A percentile compares a stretch with the other conserved stretches of the same genome.
Conservation (phyloP, 1,140 invertebrate species). For the Scylla paramamosain region DNA sequence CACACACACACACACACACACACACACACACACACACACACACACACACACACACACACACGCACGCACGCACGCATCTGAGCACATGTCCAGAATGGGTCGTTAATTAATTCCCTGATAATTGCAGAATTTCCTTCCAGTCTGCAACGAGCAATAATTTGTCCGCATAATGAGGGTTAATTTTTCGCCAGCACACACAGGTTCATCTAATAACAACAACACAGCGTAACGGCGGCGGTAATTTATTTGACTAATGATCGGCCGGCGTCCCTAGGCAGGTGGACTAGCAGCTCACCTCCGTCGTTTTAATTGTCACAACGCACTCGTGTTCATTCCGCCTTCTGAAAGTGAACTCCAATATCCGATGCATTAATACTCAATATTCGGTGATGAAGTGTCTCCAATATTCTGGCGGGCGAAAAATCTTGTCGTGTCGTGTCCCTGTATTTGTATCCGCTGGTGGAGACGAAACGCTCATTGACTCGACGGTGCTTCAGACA, state of each 20-base stretch:
- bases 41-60: not conserved
- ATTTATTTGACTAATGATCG: conserved; percentile 16
- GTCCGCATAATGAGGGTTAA: conserved; percentile 22
- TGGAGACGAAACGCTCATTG: not conserved
- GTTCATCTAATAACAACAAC: not conserved
- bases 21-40: not conserved
- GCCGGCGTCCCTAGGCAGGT: not conserved
- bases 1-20: not conserved
- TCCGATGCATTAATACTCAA: conserved; percentile 5
- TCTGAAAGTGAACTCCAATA: conserved; percentile 12
- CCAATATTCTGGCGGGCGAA: not conserved
- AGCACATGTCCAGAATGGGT: not conserved
- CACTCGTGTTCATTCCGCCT: not conserved
- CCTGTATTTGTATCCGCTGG: not conserved
- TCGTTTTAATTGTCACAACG: not conserved
- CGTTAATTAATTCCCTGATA: conserved; percentile 2
- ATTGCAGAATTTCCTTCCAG: conserved; percentile 4
- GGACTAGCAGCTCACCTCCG: not conserved
- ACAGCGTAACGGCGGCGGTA: not conserved
- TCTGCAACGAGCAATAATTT: not conserved
- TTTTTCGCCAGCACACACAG: not conserved
- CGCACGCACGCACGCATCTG: not conserved
- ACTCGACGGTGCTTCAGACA: too few species aligned
- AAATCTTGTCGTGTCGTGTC: not conserved
- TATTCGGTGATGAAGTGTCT: not conserved